A percentile compares a stretch with the other conserved stretches of the same genome.
Evolutionary conservation across 2,797 vertebrate genomes (phyloP).

Genomic region (Amphiprion clarkii): DNA sequence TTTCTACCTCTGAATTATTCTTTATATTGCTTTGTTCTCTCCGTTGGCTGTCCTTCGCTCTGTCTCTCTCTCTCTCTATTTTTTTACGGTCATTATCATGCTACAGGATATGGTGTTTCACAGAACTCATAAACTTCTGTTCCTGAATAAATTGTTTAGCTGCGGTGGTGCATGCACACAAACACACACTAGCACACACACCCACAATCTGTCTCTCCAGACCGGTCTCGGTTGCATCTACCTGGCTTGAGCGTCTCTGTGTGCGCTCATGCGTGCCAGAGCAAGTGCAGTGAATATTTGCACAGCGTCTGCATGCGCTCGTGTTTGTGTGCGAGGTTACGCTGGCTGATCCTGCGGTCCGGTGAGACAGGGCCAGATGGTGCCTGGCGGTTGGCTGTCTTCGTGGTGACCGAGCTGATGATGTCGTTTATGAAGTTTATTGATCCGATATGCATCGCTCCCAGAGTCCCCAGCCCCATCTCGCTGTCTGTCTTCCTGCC

Average conservation of each 20-base stretch:
- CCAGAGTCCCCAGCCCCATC: conserved; percentile 68
- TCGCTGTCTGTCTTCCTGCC: conserved; percentile 59
- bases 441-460: conserved; percentile 79
- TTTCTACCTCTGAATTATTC: conserved; percentile 58
- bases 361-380: conserved; percentile 79
- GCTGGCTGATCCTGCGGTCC: conserved; percentile 73
- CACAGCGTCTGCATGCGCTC: conserved; percentile 37
- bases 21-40: conserved; percentile 51
- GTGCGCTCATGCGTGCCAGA: conserved; percentile 56
- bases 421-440: conserved; percentile 84
- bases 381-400: conserved; percentile 77
- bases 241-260: conserved; percentile 61
- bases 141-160: conserved; percentile 67
- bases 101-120: conserved; percentile 62
- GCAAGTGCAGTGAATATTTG: conserved; percentile 59
- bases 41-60: conserved; percentile 25
- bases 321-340: conserved; percentile 65
- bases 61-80: conserved; percentile 22
- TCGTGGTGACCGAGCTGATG: conserved; percentile 77
- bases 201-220: conserved; percentile 54
- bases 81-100: conserved; percentile 66
- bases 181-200: conserved; percentile 13
- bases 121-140: conserved; percentile 66
- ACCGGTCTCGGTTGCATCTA: conserved; percentile 60
- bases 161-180: conserved; percentile 28